Evolutionary conservation across 2,797 vertebrate genomes (phyloP), one percentile per base, ranked within the genome.

Genomic region (Mionectes olivaceus): DNA sequence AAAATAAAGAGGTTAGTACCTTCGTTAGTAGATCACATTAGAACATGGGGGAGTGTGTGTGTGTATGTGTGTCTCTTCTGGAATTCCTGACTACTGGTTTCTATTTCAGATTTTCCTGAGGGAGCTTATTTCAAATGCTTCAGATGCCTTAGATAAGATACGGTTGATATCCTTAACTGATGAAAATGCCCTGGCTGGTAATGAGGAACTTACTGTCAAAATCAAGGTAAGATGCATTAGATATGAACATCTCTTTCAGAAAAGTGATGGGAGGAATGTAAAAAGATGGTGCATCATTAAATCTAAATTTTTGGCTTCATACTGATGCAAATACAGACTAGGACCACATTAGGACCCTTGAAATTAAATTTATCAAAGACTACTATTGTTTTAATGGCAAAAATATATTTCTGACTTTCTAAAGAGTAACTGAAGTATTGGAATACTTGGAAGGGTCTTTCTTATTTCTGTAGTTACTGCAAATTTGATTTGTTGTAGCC

Each of bases 61-160:
- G 7, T 22, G 18, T 32, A 4, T 39, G 7, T 76, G 9, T 87
- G 16, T 81, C 4, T 67, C 4, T 74, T 19, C 4, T 84, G 75
- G n/a, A 89, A 71, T 96, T 77, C 35, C 55, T 88, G 46, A 92
- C 55, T 50, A 2, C 18, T 74, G 33, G 6, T 63, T 87, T 89
- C 61, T 61, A 1, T 96, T 97, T 69, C 97, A 99, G 99, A 99
- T 99, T 97, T 99, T 99, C 98, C 97, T 99, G 50, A 98, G 99
- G 94, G 99, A 99, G 96, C 97, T 99, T 96, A 99, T 99, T 97
- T 99, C 99, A 89, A 99, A 99, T 89, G 99, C 99, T 52, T 99
- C 99, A 0, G 99, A 99, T 95, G 99, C 99, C 92, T 98, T 99
- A 93, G 99, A 99, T 93, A 99, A 99, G 98, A 99, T 99, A 93